phyloP scores from a whole-genome alignment of 64 coral and sea anemone species.

The Montipora capricornis region DNA sequence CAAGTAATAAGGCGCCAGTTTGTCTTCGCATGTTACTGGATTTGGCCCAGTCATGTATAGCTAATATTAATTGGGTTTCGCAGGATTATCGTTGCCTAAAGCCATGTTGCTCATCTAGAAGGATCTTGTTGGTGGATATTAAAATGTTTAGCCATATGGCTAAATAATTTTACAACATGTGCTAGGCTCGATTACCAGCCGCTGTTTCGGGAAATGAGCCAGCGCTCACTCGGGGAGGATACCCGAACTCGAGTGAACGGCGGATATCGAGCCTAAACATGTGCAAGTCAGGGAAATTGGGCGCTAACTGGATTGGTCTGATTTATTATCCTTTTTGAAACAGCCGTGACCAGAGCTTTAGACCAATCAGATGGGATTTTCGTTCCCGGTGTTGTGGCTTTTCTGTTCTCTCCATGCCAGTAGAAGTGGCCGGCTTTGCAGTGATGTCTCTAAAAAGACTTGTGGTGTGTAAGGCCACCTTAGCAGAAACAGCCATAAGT shows the following conservation, averaged over 20 bases:
- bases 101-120: conserved; percentile 24
- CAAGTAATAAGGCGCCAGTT: conserved; percentile 13
- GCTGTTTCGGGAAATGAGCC: too few relatives aligned
- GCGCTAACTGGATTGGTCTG: conserved; percentile 4
- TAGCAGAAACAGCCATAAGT: too few relatives aligned
- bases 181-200: too few relatives aligned
- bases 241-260: too few relatives aligned
- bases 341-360: conserved; percentile 22
- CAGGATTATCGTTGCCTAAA: conserved; percentile 16
- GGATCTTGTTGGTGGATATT: not conserved
- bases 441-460: too few relatives aligned
- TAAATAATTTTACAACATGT: not conserved
- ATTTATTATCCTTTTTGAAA: conserved; percentile 25
- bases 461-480: too few relatives aligned
- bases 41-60: conserved; percentile 35
- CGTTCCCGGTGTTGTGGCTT: too few relatives aligned
- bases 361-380: conserved; percentile 30
- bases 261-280: not conserved
- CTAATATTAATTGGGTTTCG: conserved; percentile 13
- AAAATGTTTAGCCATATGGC: conserved; percentile 26
- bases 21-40: not conserved
- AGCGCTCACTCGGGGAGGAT: too few relatives aligned
- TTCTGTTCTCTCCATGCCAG: too few relatives aligned
- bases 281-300: conserved; percentile 37
- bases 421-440: too few relatives aligned